Percentiles rank a stretch among this genome's conserved stretches.
Evolutionary conservation across 2,888 invertebrate species (phyloP).

Genomic region (Ashinkailepas kermadecensis): DNA sequence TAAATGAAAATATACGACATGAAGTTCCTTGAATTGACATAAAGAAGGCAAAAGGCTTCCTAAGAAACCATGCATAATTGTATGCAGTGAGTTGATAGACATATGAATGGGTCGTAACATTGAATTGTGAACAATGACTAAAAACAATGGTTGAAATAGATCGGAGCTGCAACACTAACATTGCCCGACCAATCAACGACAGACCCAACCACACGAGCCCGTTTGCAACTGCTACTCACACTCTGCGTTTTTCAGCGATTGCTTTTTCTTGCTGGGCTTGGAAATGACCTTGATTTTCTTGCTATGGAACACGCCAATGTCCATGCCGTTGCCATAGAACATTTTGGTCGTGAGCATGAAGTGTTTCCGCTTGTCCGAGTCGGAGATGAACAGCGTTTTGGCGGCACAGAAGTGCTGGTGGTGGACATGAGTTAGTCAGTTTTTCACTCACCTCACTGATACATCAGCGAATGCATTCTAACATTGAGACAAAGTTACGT

Average conservation of each 20-base stretch:
- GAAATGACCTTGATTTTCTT: constrained; percentile 99
- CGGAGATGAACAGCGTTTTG: constrained; percentile 97
- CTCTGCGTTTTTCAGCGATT: constrained; percentile 97
- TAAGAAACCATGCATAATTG: no score
- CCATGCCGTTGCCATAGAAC: constrained; percentile 97
- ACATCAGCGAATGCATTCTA: no score
- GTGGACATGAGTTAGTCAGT: no score
- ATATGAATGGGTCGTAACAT: neutral
- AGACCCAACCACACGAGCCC: no score
- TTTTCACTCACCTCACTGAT: no score
- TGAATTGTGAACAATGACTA: neutral
- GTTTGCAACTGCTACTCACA: constrained; percentile 44
- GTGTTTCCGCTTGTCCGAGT: constrained; percentile 98
- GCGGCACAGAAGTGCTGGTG: constrained; percentile 90
- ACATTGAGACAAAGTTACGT: no score
- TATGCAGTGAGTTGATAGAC: neutral
- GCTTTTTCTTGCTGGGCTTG: constrained; percentile 99
- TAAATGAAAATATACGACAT: neutral
- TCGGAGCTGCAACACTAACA: no score
- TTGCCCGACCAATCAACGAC: no score
- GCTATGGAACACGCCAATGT: constrained; percentile 97
- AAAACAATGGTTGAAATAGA: no score
- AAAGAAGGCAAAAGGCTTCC: no score
- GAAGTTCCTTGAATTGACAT: neutral
- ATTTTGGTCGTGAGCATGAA: constrained; percentile 98